Evolutionary conservation across 2,888 invertebrate species (phyloP), one percentile per base, ranked within the genome.

Genomic region (Pasiphila rectangulata): DNA sequence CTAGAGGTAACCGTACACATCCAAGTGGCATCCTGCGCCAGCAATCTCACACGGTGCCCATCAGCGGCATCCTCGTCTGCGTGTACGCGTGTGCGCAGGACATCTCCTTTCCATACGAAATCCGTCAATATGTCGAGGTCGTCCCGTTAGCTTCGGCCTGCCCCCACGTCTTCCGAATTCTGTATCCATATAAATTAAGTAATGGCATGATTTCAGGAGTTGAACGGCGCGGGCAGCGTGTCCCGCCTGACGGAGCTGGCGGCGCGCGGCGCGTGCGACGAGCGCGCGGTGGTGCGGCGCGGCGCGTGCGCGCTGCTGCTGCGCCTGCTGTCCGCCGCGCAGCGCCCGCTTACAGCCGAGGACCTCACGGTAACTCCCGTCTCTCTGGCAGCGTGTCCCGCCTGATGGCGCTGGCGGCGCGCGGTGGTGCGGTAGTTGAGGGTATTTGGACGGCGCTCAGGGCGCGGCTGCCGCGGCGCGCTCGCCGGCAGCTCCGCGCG

Each of bases 391-490:
- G 21, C 5, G 77, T 74, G 52, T 64, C 75, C 0, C 75, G 72
- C 0, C 60, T 87, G 57, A 64, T 79, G 71, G 74, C 69, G 40
- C 67, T 73, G 52, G 77, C 71, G 20, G 78, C 77, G 50, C 78
- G 89, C n/a, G n/a, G n/a, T n/a, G n/a, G n/a, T n/a, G n/a, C n/a
- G n/a, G n/a, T n/a, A n/a, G n/a, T n/a, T n/a, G n/a, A n/a, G n/a
- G n/a, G n/a, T n/a, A n/a, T n/a, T n/a, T n/a, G n/a, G n/a, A n/a
- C n/a, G n/a, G n/a, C n/a, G n/a, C n/a, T n/a, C n/a, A n/a, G n/a
- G n/a, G 89, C 58, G 84, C 81, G 3, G 86, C 86, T 47, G 69
- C 88, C 12, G 47, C 81, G 2, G 88, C 88, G 9, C 78, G 89
- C 0, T 63, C 73, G 64, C 77, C 1, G 87, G 88, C 16, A 77